Conservation (phyloP, 2,888 invertebrate species). For the Cerceris ruficornis region DNA sequence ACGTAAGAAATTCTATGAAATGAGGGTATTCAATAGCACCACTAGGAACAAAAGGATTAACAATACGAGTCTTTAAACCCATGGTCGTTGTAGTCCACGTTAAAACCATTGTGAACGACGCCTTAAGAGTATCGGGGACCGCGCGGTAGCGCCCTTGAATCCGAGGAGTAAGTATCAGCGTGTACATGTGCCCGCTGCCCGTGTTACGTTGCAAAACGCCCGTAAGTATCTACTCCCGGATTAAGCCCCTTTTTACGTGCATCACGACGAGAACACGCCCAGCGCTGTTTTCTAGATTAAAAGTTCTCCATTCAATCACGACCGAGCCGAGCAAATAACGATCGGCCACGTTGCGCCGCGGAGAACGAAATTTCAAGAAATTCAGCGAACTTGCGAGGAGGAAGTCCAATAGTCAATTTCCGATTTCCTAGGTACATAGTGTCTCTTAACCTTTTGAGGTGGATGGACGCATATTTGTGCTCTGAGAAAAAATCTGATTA, state of each 20-base stretch:
- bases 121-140: slow-evolving; percentile 39
- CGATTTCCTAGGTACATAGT: neutral
- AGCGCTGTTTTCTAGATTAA: slow-evolving; percentile 5
- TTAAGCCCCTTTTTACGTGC: slow-evolving; percentile 31
- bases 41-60: too few relatives aligned
- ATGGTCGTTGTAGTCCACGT: slow-evolving; percentile 10
- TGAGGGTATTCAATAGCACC: too few relatives aligned
- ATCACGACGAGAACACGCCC: slow-evolving; percentile 16
- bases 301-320: slow-evolving; percentile 6
- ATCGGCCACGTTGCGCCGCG: neutral
- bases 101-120: slow-evolving; percentile 36
- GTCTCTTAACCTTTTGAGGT: too few relatives aligned
- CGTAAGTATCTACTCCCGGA: slow-evolving; percentile 28
- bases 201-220: slow-evolving; percentile 33
- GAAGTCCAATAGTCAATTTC: too few relatives aligned
- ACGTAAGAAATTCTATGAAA: too few relatives aligned
- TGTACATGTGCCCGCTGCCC: slow-evolving; percentile 16
- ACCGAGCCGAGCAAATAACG: neutral
- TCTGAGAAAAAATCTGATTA: too few relatives aligned
- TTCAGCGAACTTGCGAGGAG: neutral
- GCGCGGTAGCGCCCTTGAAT: slow-evolving; percentile 55
- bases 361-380: neutral
- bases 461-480: too few relatives aligned
- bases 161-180: slow-evolving; percentile 31
- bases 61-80: slow-evolving; percentile 7